phyloP scores from a whole-genome alignment of 2,888 invertebrate genomes.

The Aphrophora alni region DNA sequence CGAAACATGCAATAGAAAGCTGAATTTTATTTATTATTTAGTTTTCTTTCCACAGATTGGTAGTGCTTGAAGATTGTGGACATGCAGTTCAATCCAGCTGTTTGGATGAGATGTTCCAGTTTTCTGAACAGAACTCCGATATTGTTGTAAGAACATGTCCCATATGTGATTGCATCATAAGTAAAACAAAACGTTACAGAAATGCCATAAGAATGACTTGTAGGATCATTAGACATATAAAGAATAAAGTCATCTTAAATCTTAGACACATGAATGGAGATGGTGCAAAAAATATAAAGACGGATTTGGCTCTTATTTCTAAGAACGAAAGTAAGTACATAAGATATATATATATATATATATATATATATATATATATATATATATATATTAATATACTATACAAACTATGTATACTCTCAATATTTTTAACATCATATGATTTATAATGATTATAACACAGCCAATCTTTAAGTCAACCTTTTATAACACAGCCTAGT shows the following conservation, averaged over 20 bases:
- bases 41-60: slow-evolving; percentile 58
- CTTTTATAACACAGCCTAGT: too few relatives aligned
- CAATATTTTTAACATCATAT: too few relatives aligned
- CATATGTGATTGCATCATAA: slow-evolving; percentile 64
- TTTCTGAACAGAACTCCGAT: slow-evolving; percentile 44
- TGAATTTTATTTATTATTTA: too few relatives aligned
- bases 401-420: too few relatives aligned
- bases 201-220: neutral
- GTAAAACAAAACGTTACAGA: slow-evolving; percentile 20
- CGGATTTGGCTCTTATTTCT: neutral
- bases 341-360: neutral
- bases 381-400: too few relatives aligned
- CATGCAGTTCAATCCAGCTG: slow-evolving; percentile 56
- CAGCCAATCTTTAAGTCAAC: too few relatives aligned
- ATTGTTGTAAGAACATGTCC: slow-evolving; percentile 61
- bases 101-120: slow-evolving; percentile 22
- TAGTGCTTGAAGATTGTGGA: slow-evolving; percentile 62
- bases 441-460: too few relatives aligned
- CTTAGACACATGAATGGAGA: neutral
- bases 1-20: too few relatives aligned
- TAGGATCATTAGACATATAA: neutral
- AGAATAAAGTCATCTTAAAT: neutral
- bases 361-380: too few relatives aligned
- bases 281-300: neutral
- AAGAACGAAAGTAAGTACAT: neutral